phyloP scores from a whole-genome alignment of 2,888 invertebrate genomes.

The Chrysolina oricalcia region DNA sequence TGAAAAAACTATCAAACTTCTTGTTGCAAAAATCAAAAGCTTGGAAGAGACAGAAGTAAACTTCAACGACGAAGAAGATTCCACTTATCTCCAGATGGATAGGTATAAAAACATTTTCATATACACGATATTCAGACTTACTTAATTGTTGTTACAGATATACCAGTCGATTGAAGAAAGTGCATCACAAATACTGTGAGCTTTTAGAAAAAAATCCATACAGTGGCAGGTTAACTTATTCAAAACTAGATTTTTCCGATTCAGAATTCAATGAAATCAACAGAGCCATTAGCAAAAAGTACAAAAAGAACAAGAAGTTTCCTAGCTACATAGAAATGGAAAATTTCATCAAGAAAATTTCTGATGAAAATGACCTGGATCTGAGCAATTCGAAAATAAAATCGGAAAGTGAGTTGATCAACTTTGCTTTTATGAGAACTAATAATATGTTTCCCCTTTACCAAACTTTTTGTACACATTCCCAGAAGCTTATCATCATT shows the following conservation, averaged over 20 bases:
- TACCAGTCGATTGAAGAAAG: constrained; percentile 56
- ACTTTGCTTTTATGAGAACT: background rate
- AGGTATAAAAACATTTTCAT: constrained; percentile 67
- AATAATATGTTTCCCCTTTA: too few relatives aligned
- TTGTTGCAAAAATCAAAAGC: constrained; percentile 79
- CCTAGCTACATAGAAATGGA: constrained; percentile 65
- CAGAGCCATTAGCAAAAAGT: constrained; percentile 62
- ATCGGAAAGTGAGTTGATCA: constrained; percentile 57
- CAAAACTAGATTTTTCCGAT: constrained; percentile 59
- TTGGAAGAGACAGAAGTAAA: constrained; percentile 82
- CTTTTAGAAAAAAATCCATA: constrained; percentile 63
- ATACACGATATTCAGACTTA: background rate
- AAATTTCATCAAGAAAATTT: constrained; percentile 60
- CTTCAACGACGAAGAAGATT: constrained; percentile 81
- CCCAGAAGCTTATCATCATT: too few relatives aligned
- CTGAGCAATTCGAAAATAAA: constrained; percentile 59
- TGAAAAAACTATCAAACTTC: constrained; percentile 77
- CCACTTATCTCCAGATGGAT: constrained; percentile 82
- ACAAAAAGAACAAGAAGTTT: constrained; percentile 62
- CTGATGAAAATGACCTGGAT: constrained; percentile 57
- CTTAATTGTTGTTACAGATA: constrained; percentile 47
- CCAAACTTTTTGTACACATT: too few relatives aligned
- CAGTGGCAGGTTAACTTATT: constrained; percentile 59
- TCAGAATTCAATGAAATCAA: constrained; percentile 63
- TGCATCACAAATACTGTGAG: constrained; percentile 62